A percentile compares a stretch with the other conserved stretches of the same genome.
These are phyloP conservation scores for Trypoxylus dichotomus DNA, from an alignment of 1,140 invertebrate species.

Conservation along the genomic window DNA sequence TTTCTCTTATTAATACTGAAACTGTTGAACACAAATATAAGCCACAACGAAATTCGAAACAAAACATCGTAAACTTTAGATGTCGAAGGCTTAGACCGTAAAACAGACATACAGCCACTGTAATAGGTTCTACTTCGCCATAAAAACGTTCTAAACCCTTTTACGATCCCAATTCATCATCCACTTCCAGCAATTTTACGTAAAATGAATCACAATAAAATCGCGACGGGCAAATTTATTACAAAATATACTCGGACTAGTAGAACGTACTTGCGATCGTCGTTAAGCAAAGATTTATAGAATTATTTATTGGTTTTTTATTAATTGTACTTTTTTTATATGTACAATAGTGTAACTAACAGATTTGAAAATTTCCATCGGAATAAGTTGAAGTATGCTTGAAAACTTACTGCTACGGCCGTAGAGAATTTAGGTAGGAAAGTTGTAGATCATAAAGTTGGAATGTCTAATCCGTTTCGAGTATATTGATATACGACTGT, in stretches of 20 bases:
- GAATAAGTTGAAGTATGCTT: too few relatives aligned
- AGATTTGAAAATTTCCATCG: too few relatives aligned
- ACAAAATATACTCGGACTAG: background rate
- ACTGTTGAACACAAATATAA: background rate
- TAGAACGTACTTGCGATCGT: background rate
- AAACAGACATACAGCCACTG: background rate
- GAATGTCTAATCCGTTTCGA: too few relatives aligned
- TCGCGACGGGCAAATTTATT: background rate
- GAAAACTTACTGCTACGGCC: too few relatives aligned
- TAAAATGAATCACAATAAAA: constrained; percentile 10
- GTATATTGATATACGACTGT: background rate
- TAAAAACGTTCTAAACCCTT: constrained; percentile 8
- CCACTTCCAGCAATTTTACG: constrained; percentile 9
- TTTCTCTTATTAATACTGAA: background rate
- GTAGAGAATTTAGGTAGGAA: too few relatives aligned
- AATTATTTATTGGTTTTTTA: too few relatives aligned
- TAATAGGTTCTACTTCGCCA: background rate
- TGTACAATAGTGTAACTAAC: too few relatives aligned
- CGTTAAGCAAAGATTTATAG: too few relatives aligned
- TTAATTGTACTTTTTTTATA: too few relatives aligned
- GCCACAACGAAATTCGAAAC: background rate
- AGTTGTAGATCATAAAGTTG: too few relatives aligned
- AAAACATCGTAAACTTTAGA: background rate
- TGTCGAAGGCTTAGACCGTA: background rate
- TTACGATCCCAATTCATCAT: constrained; percentile 7